Evolutionary conservation across 2,888 invertebrate genomes (phyloP), one percentile per base, ranked within the genome.

Genomic region (Labia minor): DNA sequence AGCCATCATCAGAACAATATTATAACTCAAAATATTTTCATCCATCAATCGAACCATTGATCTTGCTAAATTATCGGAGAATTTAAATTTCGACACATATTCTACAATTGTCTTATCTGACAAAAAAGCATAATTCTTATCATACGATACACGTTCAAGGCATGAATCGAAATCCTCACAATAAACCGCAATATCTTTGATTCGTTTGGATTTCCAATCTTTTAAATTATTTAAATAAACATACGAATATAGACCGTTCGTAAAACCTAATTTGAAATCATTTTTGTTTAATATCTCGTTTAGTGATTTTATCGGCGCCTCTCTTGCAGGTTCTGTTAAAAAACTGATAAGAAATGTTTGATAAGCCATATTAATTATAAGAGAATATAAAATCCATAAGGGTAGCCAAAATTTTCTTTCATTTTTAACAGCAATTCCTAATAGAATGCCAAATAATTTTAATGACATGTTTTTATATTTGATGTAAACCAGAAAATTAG

Each of bases 291-390:
- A 16, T 8, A 16, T 14, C 16, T 49, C 8, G 3, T 6, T 6
- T 49, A 11, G n/a, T 8, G 49, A 16, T 26, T 26, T 26, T 11
- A 66, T 20, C 1, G 16, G 10, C 4, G 61, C 14, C n/a, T 66
- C 62, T 19, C 18, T 19, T 1, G 19, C 33, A 3, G 67, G 66
- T 18, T 63, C 19, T 1, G 68, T 68, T 10, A 68, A 62, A 11
- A 62, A 21, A 61, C 65, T 65, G n/a, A 65, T 62, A 1, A 68
- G 65, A 8, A 66, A 61, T 0, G 68, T 66, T 33, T 68, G 68
- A 37, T 66, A 68, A 16, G 68, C 66, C 1, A 65, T 68, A 64
- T 68, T 64, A 14, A 68, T 65, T 10, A 62, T 18, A 16, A 68
- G 66, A 19, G 64, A 64, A 19, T 65, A 68, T 19, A 61, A 65